Evolutionary conservation across 2,888 invertebrate species (phyloP).

Genomic region (Caenorhabditis becei): DNA sequence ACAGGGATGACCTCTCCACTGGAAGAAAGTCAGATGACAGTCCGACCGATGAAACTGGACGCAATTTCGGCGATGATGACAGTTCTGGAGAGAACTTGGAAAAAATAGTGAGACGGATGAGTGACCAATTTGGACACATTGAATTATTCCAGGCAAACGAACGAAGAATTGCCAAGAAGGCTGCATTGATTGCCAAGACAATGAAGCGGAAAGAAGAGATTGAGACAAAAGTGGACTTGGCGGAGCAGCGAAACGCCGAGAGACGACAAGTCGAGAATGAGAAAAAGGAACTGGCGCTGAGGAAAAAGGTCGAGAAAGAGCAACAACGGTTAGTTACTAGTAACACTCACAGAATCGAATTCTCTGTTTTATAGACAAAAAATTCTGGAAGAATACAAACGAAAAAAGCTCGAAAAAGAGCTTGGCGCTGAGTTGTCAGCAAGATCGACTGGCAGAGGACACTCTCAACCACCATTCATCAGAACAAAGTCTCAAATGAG

Average conservation of each 20-base stretch:
- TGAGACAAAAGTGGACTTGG: constrained; percentile 71
- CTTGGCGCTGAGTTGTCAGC: constrained; percentile 68
- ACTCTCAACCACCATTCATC: constrained; percentile 79
- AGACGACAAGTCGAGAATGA: constrained; percentile 72
- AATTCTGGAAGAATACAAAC: constrained; percentile 80
- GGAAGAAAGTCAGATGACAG: constrained; percentile 59
- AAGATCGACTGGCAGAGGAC: constrained; percentile 67
- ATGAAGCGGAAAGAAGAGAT: constrained; percentile 79
- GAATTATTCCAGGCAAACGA: constrained; percentile 64
- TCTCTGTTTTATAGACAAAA: constrained; percentile 68
- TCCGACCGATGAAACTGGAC: constrained; percentile 43
- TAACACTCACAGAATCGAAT: too few relatives aligned
- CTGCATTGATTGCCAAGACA: constrained; percentile 78
- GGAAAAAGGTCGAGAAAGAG: constrained; percentile 79
- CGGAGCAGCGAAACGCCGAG: constrained; percentile 73
- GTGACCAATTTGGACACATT: background rate
- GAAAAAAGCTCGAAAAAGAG: constrained; percentile 79
- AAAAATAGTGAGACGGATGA: constrained; percentile 63
- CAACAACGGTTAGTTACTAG: constrained; percentile 68
- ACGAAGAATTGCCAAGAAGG: constrained; percentile 77
- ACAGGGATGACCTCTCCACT: constrained; percentile 42
- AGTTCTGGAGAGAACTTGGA: constrained; percentile 70
- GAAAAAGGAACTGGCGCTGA: constrained; percentile 77
- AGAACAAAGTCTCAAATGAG: constrained; percentile 78
- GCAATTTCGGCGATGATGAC: constrained; percentile 52